Percentiles rank a stretch among this genome's conserved stretches.
phyloP scores from a whole-genome alignment of 2,113 vertebrate genomes.

The Tupaia chinensis region DNA sequence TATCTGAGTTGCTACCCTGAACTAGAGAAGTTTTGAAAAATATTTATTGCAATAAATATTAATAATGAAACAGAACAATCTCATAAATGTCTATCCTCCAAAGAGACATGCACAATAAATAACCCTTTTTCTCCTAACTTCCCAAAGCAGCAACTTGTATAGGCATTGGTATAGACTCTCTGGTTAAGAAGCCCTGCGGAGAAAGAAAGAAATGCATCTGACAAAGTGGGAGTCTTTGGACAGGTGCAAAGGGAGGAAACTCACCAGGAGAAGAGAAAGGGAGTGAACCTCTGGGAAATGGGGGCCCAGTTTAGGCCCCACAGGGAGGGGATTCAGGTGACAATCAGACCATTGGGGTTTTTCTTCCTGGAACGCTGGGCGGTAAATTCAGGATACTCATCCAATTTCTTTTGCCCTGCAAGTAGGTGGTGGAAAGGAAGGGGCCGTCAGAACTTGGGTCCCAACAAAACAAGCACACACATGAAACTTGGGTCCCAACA shows the following conservation, averaged over 20 bases:
- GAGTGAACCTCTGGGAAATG: slow-evolving; percentile 26
- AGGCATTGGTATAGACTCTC: background rate
- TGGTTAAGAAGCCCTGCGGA: background rate
- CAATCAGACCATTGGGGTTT: slow-evolving; percentile 48
- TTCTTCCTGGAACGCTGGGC: slow-evolving; percentile 51
- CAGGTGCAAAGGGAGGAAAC: slow-evolving; percentile 53
- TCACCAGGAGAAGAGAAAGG: slow-evolving; percentile 67
- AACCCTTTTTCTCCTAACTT: slow-evolving; percentile 1
- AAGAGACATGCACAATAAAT: background rate
- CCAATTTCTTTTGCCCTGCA: slow-evolving; percentile 72
- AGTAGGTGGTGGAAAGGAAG: slow-evolving; percentile 62
- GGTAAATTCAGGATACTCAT: slow-evolving; percentile 47
- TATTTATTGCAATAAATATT: background rate
- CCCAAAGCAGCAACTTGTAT: background rate
- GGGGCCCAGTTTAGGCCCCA: background rate
- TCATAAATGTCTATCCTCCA: background rate
- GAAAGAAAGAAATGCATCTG: background rate
- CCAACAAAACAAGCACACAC: background rate
- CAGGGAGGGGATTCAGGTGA: slow-evolving; percentile 23
- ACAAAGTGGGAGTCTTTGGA: background rate
- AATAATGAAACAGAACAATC: background rate
- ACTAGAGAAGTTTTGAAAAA: background rate
- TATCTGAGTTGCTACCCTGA: background rate
- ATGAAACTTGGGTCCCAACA: background rate
- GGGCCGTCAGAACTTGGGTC: slow-evolving; percentile 29